phyloP scores from a whole-genome alignment of 2,797 vertebrate genomes.

The Trachurus trachurus region DNA sequence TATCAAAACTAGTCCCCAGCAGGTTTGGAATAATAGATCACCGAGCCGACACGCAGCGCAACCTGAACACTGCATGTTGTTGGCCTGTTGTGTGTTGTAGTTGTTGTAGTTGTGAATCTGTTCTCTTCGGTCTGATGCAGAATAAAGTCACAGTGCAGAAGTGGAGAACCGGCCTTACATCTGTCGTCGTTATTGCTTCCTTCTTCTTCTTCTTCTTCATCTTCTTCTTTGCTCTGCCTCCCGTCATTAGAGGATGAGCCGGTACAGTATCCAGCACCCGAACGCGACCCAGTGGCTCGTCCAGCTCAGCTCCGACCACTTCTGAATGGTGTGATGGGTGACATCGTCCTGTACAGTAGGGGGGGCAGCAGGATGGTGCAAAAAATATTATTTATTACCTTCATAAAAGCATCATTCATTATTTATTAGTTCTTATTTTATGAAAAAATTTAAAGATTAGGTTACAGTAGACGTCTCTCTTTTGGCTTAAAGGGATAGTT shows the following conservation, averaged over 20 bases:
- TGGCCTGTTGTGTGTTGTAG: conserved; percentile 17
- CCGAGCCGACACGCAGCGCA: conserved; percentile 29
- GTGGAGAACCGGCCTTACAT: conserved; percentile 49
- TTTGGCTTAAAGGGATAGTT: no score
- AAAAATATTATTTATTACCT: neutral
- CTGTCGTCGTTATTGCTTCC: conserved; percentile 74
- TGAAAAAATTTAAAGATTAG: neutral
- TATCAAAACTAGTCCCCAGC: conserved; percentile 74
- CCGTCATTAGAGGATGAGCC: conserved; percentile 87
- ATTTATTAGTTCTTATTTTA: neutral
- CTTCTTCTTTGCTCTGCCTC: conserved; percentile 17
- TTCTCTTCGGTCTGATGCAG: conserved; percentile 60
- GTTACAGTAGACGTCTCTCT: neutral
- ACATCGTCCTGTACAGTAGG: conserved; percentile 90
- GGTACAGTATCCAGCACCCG: conserved; percentile 92
- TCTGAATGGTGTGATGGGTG: conserved; percentile 91
- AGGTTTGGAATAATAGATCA: conserved; percentile 53
- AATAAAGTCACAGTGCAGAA: conserved; percentile 80
- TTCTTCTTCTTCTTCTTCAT: conserved; percentile 8
- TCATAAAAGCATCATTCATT: neutral
- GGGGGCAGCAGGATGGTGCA: conserved; percentile 8
- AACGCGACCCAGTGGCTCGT: conserved; percentile 95
- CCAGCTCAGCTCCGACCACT: conserved; percentile 96
- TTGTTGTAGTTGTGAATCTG: conserved; percentile 23
- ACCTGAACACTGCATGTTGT: conserved; percentile 50